Conservation (phyloP, 64 coral and sea anemone genomes). For the Hydrozoanthus tunicans region DNA sequence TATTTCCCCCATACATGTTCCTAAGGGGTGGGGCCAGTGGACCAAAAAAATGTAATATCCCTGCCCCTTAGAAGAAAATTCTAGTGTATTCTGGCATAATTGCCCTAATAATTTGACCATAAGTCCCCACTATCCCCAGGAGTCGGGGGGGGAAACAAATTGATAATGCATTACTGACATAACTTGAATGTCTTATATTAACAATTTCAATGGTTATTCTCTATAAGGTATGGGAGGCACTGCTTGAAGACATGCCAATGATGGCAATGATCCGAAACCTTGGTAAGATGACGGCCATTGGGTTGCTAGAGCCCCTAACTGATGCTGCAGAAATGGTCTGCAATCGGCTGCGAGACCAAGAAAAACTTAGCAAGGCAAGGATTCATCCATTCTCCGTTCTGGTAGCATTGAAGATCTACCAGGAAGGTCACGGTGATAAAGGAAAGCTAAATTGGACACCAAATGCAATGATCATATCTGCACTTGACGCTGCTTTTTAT, state of each 20-base stretch:
- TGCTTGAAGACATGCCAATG: slow-evolving; percentile 94
- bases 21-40: too few species aligned
- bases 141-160: too few species aligned
- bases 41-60: too few species aligned
- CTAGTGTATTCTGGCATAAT: too few species aligned
- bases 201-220: background rate
- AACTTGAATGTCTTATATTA: background rate
- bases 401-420: slow-evolving; percentile 77
- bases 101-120: too few species aligned
- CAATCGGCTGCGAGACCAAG: slow-evolving; percentile 22
- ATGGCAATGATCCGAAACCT: slow-evolving; percentile 96
- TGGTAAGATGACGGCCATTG: slow-evolving; percentile 85
- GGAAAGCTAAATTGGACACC: slow-evolving; percentile 77
- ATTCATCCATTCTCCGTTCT: slow-evolving; percentile 88
- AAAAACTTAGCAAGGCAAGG: slow-evolving; percentile 56
- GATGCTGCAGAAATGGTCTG: slow-evolving; percentile 59
- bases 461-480: slow-evolving; percentile 54
- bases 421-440: slow-evolving; percentile 74
- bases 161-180: too few species aligned
- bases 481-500: slow-evolving; percentile 83
- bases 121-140: too few species aligned
- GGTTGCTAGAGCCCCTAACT: slow-evolving; percentile 53
- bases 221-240: slow-evolving; percentile 75
- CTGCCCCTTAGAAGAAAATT: too few species aligned
- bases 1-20: too few species aligned